A percentile compares a stretch with the other conserved stretches of the same genome.
phyloP scores from a whole-genome alignment of 1,140 invertebrate genomes.

The Dolichoris vasculosae region DNA sequence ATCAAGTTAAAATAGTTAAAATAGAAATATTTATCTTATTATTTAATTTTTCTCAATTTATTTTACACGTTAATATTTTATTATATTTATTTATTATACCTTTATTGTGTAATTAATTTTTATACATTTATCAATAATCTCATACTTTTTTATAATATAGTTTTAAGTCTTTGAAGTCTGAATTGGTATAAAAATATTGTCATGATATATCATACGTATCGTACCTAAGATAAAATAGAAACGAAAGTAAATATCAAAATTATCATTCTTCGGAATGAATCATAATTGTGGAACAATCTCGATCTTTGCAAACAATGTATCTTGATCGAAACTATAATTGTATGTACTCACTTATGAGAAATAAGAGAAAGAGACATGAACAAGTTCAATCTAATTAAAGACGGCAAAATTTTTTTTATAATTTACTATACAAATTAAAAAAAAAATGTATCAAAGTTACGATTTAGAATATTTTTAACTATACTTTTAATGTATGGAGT shows the following conservation, averaged over 20 bases:
- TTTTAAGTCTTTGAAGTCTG: not conserved
- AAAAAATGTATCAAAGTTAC: slow-evolving; percentile 25
- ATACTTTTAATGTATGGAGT: no score
- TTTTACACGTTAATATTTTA: no score
- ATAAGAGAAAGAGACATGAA: slow-evolving; percentile 23
- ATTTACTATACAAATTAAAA: not conserved
- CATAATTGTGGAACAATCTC: slow-evolving; percentile 12
- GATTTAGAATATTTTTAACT: not conserved
- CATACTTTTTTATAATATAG: not conserved
- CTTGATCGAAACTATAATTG: slow-evolving; percentile 28
- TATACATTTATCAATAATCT: not conserved
- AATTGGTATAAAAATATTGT: slow-evolving; percentile 36
- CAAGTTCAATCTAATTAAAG: slow-evolving; percentile 47
- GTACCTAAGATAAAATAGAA: not conserved
- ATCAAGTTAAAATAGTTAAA: no score
- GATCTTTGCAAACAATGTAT: slow-evolving; percentile 31
- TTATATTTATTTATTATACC: not conserved
- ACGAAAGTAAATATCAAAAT: slow-evolving; percentile 34
- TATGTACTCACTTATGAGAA: not conserved
- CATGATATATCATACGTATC: not conserved
- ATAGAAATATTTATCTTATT: no score
- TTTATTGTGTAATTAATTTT: not conserved
- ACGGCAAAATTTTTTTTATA: slow-evolving; percentile 30
- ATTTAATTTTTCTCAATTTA: no score
- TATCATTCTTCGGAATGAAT: slow-evolving; percentile 26